Percentiles rank a stretch among this genome's conserved stretches.
These are phyloP conservation scores for Yponomeuta plumbellus DNA, from an alignment of 2,888 invertebrate genomes.

Conservation along the genomic window DNA sequence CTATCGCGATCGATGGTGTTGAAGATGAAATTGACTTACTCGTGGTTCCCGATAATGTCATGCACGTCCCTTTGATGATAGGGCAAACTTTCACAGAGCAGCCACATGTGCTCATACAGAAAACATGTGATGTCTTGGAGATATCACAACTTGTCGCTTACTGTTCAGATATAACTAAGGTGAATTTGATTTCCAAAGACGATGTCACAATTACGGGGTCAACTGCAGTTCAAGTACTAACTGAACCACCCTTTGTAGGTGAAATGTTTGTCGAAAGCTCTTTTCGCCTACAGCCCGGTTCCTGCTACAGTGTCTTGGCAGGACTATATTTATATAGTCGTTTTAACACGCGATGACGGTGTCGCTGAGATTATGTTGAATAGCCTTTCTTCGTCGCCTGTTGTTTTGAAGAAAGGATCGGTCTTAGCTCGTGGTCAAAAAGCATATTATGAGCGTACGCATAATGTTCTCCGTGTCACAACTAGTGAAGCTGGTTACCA, in stretches of 20 bases:
- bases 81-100: constrained; percentile 21
- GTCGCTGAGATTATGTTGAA: no score
- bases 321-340: no score
- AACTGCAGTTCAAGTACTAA: neutral
- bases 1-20: constrained; percentile 16
- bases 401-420: no score
- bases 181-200: constrained; percentile 16
- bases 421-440: no score
- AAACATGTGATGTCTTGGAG: constrained; percentile 17
- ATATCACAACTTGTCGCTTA: neutral
- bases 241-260: neutral
- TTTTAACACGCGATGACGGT: no score
- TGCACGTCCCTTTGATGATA: constrained; percentile 18
- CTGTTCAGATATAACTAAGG: neutral
- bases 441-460: no score
- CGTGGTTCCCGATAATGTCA: constrained; percentile 18
- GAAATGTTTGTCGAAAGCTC: no score
- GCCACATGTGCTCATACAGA: constrained; percentile 16
- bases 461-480: no score
- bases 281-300: no score
- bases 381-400: no score
- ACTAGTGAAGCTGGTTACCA: no score
- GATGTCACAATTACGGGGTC: neutral
- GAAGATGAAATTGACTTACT: constrained; percentile 13
- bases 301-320: no score